Evolutionary conservation across 2,888 invertebrate species (phyloP), one percentile per base, ranked within the genome.

Genomic region (Endomychus coccineus): DNA sequence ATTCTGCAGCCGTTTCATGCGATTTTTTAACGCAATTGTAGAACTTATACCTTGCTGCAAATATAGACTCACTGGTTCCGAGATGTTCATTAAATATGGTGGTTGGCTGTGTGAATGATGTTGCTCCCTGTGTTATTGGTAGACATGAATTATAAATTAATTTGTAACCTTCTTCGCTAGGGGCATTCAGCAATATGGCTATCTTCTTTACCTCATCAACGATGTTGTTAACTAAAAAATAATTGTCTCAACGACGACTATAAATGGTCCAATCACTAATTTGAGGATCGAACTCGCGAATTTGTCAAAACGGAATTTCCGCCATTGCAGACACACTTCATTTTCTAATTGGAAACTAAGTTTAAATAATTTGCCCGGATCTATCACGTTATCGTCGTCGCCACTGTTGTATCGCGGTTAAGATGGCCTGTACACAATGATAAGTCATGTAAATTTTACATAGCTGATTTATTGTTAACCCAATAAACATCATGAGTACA

Each of bases 131-230:
- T 29, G 31, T 19, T 13, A n/a, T 24, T 16, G 42, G 44, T 15
- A 46, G 23, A 12, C 28, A 46, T 15, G 42, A 24, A 28, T 36
- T 46, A 21, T 16, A 43, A 6, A 44, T 34, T 28, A 43, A 22
- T 41, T 38, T 46, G 19, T 44, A 42, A 6, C 32, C 42, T 9
- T 36, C 39, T 33, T 44, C 36, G 11, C 29, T 33, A 2, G 32
- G 25, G 19, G 27, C 34, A 27, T 40, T 42, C 28, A 40, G 30
- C 19, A 44, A 25, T 24, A 41, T 39, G 7, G 42, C 31, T 9
- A 27, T 13, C 16, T 43, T 36, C 13, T 31, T 33, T 3, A 14
- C 17, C 5, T 33, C 37, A 34, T 29, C 40, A 6, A 17, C 24
- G 21, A 43, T 40, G 14, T 11, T 10, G 29, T 40, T 43, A 9